Evolutionary conservation across 2,113 vertebrate species (phyloP), one percentile per base, ranked within the genome.

Genomic region (Damaliscus lunatus): DNA sequence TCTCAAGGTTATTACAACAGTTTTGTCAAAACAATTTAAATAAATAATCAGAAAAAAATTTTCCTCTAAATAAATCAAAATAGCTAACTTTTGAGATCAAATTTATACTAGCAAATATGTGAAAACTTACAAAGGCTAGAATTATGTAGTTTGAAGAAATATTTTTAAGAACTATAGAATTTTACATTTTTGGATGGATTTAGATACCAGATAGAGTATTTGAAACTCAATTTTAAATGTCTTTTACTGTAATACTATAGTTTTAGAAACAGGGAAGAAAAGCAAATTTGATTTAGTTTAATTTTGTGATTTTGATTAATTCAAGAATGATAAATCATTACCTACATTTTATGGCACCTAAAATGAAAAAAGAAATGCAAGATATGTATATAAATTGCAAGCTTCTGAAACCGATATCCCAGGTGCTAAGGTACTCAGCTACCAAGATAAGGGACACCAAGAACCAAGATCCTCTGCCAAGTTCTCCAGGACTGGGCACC

Each of bases 21-120:
- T n/a, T 43, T 71, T 93, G 43, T 83, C 36, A 95, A 92, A 86
- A 46, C 46, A 31, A 91, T 60, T 94, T 96, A 82, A 91, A 89
- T 78, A 89, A 74, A 31, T 91, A 48, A 48, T 90, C 50, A 93
- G 11, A 59, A 96, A 85, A 77, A 33, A 40, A 78, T 89, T 25
- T 57, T n/a, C 0, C 33, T 57, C 31, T 71, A 88, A 85, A 40
- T 90, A 90, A 88, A 62, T 85, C 15, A 93, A 87, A 96, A 86
- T 93, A 82, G 60, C 19, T 95, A 19, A 60, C 48, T 94, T 6
- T 14, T 87, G 57, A 88, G 43, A 91, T 90, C n/a, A 92, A 11
- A 92, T 97, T 93, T 89, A 59, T 77, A 57, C 31, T 31, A 93
- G 12, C 9, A 93, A 89, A 77, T 87, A 78, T 14, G 33, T 96